Percentiles rank a stretch among this genome's conserved stretches.
Conservation (phyloP, 2,113 vertebrate species). For the Oncorhynchus kisutch region DNA sequence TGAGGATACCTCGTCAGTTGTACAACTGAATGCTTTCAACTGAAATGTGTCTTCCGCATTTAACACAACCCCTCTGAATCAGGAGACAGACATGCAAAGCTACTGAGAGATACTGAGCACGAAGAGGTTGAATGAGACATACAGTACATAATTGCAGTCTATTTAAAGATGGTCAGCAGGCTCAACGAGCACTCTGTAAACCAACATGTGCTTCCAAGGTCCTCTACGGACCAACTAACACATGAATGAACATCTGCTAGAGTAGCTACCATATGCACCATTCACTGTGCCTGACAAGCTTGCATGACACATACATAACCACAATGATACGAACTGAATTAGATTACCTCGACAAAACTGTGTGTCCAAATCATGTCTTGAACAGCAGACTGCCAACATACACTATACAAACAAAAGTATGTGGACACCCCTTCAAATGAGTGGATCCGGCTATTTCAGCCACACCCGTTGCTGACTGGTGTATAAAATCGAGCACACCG, state of each 20-base stretch:
- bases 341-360: neutral
- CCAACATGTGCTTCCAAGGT: neutral
- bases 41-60: no score
- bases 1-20: neutral
- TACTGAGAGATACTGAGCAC: neutral
- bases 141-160: neutral
- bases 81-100: no score
- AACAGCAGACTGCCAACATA: neutral
- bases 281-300: neutral
- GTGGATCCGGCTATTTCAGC: no score
- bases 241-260: neutral
- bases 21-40: no score
- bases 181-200: neutral
- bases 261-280: neutral
- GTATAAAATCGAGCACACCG: no score
- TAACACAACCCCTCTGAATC: no score
- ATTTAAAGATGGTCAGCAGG: neutral
- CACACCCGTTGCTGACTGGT: no score
- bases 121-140: neutral
- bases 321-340: neutral
- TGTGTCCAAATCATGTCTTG: neutral
- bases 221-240: neutral
- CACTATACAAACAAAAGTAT: no score
- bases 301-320: neutral
- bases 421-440: no score